phyloP scores from a whole-genome alignment of 2,888 invertebrate genomes.

The Sarcophaga variegata region DNA sequence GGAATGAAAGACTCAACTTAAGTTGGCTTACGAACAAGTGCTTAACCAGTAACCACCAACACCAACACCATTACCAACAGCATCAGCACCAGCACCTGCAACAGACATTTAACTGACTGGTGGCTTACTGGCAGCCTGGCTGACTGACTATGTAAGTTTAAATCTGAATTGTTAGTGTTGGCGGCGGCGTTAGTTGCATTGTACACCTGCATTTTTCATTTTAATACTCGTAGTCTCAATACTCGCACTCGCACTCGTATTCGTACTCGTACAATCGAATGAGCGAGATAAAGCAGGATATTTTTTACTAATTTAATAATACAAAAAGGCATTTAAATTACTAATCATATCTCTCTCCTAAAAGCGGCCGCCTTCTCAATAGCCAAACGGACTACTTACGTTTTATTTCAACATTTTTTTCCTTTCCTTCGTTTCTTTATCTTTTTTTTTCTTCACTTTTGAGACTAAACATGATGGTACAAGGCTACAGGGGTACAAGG shows the following conservation, averaged over 20 bases:
- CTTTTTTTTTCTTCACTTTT: not conserved
- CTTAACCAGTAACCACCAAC: too few relatives aligned
- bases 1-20: slow-evolving; percentile 51
- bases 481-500: too few relatives aligned
- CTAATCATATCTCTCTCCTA: slow-evolving; percentile 81
- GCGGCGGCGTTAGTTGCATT: slow-evolving; percentile 58
- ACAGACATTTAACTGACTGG: not conserved
- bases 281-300: slow-evolving; percentile 73
- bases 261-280: slow-evolving; percentile 47
- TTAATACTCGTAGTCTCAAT: slow-evolving; percentile 22
- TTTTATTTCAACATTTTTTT: slow-evolving; percentile 27
- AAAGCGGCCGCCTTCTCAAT: slow-evolving; percentile 71
- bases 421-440: not conserved
- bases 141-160: not conserved
- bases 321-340: slow-evolving; percentile 82
- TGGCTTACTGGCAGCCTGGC: not conserved
- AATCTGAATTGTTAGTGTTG: slow-evolving; percentile 43
- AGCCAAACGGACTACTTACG: slow-evolving; percentile 71
- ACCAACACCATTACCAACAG: too few relatives aligned
- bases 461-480: not conserved
- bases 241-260: slow-evolving; percentile 59
- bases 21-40: slow-evolving; percentile 26
- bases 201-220: slow-evolving; percentile 63
- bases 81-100: too few relatives aligned
- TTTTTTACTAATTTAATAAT: slow-evolving; percentile 81